Percentiles rank a stretch among this genome's conserved stretches.
Conservation (phyloP, 2,113 vertebrate genomes). For the Tetraodon nigroviridis region DNA sequence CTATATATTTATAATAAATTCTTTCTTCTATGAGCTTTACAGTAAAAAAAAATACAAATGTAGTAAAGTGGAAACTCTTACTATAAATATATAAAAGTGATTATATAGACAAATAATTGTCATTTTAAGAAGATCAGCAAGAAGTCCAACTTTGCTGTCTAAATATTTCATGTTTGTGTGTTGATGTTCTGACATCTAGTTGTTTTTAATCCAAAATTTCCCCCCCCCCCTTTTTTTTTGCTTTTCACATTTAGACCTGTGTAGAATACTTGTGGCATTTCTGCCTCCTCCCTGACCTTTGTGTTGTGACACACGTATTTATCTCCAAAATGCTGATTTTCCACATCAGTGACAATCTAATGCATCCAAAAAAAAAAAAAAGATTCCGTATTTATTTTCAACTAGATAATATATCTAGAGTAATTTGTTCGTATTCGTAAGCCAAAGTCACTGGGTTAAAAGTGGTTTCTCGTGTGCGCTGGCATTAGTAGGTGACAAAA, state of each 20-base stretch:
- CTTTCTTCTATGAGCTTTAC: neutral
- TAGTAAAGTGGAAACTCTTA: neutral
- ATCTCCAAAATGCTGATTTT: neutral
- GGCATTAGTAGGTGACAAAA: neutral
- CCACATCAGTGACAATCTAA: slow-evolving; percentile 36
- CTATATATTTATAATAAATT: slow-evolving; percentile 10
- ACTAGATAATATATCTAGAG: slow-evolving; percentile 5
- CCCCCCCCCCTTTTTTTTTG: neutral
- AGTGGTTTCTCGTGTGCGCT: neutral
- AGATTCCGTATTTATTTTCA: slow-evolving; percentile 51
- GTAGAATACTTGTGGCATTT: slow-evolving; percentile 8
- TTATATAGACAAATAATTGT: neutral
- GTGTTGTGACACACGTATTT: neutral
- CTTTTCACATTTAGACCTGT: slow-evolving; percentile 6
- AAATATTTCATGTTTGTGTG: slow-evolving; percentile 10
- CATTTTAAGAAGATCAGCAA: neutral
- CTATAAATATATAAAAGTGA: neutral
- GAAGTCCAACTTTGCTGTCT: slow-evolving; percentile 7
- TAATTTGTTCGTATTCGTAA: slow-evolving; percentile 26
- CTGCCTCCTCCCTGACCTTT: no score
- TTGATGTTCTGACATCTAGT: slow-evolving; percentile 4
- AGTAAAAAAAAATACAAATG: neutral
- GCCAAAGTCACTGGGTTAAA: slow-evolving; percentile 30
- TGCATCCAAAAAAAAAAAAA: no score
- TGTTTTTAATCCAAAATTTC: neutral